phyloP scores from a whole-genome alignment of 2,797 vertebrate genomes.

The Leucoraja ocellata region DNA sequence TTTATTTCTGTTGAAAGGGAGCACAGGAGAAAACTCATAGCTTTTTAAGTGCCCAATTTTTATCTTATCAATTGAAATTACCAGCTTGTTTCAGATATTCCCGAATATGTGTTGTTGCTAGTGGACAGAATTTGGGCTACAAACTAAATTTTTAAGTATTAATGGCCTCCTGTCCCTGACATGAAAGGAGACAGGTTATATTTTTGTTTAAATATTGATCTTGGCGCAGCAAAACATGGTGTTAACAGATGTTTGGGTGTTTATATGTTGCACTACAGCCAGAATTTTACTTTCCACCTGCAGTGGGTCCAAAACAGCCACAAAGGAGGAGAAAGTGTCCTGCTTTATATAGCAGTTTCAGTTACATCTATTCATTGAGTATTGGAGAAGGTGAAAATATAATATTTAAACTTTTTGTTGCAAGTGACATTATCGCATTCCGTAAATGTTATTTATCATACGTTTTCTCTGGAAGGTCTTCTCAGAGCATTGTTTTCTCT shows the following conservation, averaged over 20 bases:
- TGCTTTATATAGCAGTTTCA: neutral
- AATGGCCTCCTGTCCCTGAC: conserved; percentile 10
- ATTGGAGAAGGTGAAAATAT: neutral
- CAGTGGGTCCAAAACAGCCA: neutral
- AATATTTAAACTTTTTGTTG: neutral
- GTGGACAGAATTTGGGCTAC: neutral
- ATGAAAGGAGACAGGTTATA: conserved; percentile 22
- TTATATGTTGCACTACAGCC: conserved; percentile 1
- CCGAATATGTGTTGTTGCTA: neutral
- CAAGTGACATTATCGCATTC: neutral
- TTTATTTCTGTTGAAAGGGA: neutral
- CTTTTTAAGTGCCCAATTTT: neutral
- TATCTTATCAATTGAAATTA: neutral
- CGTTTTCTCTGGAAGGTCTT: too few relatives aligned
- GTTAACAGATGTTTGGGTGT: conserved; percentile 34
- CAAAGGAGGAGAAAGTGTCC: neutral
- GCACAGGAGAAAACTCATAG: neutral
- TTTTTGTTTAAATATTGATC: conserved; percentile 22
- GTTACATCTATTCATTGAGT: neutral
- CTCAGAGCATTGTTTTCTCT: too few relatives aligned
- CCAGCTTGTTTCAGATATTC: neutral
- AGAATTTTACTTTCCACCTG: conserved; percentile 34
- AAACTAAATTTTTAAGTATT: conserved; percentile 9
- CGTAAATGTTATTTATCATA: neutral
- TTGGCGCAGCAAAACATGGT: conserved; percentile 8